Evolutionary conservation across 2,888 invertebrate genomes (phyloP).

Genomic region (Iphiclides podalirius): DNA sequence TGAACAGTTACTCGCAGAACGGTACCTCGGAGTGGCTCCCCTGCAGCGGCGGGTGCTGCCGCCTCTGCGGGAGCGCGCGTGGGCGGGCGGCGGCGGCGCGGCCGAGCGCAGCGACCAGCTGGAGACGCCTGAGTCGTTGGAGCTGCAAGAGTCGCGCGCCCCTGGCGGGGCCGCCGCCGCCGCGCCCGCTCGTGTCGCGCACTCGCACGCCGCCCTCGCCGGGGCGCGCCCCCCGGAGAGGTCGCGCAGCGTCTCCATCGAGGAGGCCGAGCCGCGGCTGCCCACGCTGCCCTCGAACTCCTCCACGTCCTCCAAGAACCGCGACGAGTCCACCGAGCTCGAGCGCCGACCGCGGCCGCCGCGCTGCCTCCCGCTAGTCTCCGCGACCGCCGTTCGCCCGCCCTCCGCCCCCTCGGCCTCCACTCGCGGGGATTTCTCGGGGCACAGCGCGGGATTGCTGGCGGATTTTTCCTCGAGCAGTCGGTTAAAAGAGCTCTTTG

Average conservation of each 20-base stretch:
- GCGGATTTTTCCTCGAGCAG: slow-evolving; percentile 81
- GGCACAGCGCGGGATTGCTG: slow-evolving; percentile 83
- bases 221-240: slow-evolving; percentile 43
- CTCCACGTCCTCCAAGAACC: slow-evolving; percentile 82
- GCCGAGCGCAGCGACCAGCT: slow-evolving; percentile 81
- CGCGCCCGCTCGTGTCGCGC: slow-evolving; percentile 45
- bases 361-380: slow-evolving; percentile 31
- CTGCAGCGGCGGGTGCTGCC: slow-evolving; percentile 76
- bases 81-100: slow-evolving; percentile 76
- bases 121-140: slow-evolving; percentile 90
- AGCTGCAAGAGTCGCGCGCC: slow-evolving; percentile 89
- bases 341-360: slow-evolving; percentile 79
- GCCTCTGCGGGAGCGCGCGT: slow-evolving; percentile 76
- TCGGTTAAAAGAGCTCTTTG: slow-evolving; percentile 46
- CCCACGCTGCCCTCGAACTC: slow-evolving; percentile 75
- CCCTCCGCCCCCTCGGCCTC: slow-evolving; percentile 10
- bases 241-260: slow-evolving; percentile 71
- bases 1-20: no score
- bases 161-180: slow-evolving; percentile 82
- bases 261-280: slow-evolving; percentile 65
- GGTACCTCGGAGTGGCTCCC: slow-evolving; percentile 80
- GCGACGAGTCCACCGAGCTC: slow-evolving; percentile 87
- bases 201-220: slow-evolving; percentile 64
- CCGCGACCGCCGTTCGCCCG: slow-evolving; percentile 26
- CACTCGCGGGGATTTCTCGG: slow-evolving; percentile 33